Evolutionary conservation across 2,113 vertebrate species (phyloP), one percentile per base, ranked within the genome.

Genomic region (Anhinga anhinga): DNA sequence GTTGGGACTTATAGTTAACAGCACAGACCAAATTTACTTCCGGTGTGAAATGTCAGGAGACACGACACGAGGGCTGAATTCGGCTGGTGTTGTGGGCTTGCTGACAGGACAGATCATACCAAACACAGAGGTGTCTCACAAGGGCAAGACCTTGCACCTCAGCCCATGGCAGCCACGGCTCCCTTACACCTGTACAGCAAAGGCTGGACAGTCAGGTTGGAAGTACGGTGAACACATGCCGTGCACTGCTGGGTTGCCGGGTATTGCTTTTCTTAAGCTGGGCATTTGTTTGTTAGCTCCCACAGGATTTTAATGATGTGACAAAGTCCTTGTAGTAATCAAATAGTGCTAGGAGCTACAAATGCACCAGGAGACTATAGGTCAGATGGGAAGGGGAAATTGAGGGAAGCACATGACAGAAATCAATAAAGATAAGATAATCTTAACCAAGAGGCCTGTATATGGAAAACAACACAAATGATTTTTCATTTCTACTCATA

Each of bases 151-250:
- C 42, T 32, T 42, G 55, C 44, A 34, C 5, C 21, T n/a, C 0
- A 1, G 79, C 21, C 32, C 49, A 16, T 0, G 7, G 76, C 32
- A 65, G 80, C 55, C 50, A 69, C 1, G 0, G 69, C 4, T 53
- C 49, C 62, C 53, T 19, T 34, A 23, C 22, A n/a, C 3, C 45
- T 9, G 1, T 1, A 23, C 0, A 3, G 81, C 52, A 83, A 61
- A 56, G 49, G 45, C 70, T 55, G 34, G 21, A 32, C 32, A 66
- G 59, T 17, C 44, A 11, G 52, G 32, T 13, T 2, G 3, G 40
- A 32, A 30, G 21, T 0, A 27, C 0, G 0, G 32, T 11, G 19
- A 73, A 71, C 29, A 47, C 0, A 2, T 4, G 16, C 49, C 9
- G 1, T 2, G 36, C 9, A 23, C 76, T 70, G 34, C 49, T 17